Conservation (phyloP, 2,888 invertebrate genomes). For the Orchestes rusci region DNA sequence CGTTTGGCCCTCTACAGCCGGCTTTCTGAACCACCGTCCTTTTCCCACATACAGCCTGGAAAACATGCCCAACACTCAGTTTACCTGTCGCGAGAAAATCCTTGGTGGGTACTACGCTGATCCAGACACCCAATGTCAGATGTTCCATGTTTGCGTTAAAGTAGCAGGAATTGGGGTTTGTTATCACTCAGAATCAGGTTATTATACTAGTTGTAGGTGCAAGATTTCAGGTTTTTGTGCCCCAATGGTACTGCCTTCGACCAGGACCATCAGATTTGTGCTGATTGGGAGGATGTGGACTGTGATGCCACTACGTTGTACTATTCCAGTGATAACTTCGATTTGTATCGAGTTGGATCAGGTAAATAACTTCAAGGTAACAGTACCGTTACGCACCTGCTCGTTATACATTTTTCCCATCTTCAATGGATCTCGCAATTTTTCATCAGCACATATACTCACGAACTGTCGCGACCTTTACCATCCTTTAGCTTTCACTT, state of each 20-base stretch:
- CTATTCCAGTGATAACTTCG: constrained; percentile 77
- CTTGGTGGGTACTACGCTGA: constrained; percentile 86
- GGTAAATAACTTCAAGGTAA: no score
- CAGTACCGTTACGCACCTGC: constrained; percentile 14
- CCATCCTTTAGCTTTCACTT: constrained; percentile 22
- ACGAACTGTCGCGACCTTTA: constrained; percentile 24
- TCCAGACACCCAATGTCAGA: constrained; percentile 78
- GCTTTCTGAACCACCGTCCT: constrained; percentile 42
- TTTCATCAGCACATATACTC: constrained; percentile 15
- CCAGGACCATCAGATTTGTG: constrained; percentile 87
- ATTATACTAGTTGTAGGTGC: constrained; percentile 46
- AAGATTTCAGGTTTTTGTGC: constrained; percentile 81
- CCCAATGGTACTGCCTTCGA: constrained; percentile 87
- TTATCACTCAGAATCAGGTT: not conserved
- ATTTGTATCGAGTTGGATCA: constrained; percentile 74
- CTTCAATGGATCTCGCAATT: constrained; percentile 16
- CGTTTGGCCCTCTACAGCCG: constrained; percentile 31
- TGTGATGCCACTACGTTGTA: constrained; percentile 75
- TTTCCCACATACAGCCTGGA: constrained; percentile 52
- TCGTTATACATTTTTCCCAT: constrained; percentile 14
- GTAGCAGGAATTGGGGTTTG: constrained; percentile 68
- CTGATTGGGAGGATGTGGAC: constrained; percentile 85
- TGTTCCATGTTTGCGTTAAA: constrained; percentile 84
- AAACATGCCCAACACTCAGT: constrained; percentile 57
- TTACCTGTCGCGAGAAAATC: constrained; percentile 77